phyloP scores from a whole-genome alignment of 2,888 invertebrate genomes.

The Seira ritae region DNA sequence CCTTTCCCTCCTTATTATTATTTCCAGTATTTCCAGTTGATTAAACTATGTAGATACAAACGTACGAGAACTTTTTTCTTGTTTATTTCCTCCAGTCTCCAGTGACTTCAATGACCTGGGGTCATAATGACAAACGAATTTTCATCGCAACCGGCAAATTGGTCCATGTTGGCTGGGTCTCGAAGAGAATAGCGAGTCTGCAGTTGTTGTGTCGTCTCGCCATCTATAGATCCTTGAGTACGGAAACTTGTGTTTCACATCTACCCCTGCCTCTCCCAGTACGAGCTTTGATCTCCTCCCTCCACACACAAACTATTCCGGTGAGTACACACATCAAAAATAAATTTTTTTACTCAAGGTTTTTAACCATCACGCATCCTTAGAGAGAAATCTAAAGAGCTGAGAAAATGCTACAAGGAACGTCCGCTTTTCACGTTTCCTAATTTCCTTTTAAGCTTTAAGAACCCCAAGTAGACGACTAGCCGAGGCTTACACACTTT shows the following conservation, averaged over 20 bases:
- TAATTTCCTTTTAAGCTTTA: conserved; percentile 11
- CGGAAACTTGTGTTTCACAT: conserved; percentile 84
- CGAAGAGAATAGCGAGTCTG: conserved; percentile 91
- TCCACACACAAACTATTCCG: conserved; percentile 95
- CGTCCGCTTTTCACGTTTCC: not conserved
- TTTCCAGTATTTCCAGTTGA: conserved; percentile 10
- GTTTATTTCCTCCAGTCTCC: conserved; percentile 80
- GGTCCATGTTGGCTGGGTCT: conserved; percentile 95
- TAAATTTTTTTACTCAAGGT: not conserved
- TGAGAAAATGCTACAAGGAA: not conserved
- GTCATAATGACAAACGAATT: conserved; percentile 96
- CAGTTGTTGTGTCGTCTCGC: conserved; percentile 90
- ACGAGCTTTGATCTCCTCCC: conserved; percentile 88
- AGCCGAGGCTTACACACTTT: conserved; percentile 1
- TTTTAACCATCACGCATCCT: conserved; percentile 12
- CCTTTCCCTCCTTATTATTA: not conserved
- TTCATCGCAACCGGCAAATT: conserved; percentile 93
- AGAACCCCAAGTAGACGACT: not conserved
- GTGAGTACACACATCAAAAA: conserved; percentile 77
- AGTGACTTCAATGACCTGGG: conserved; percentile 97
- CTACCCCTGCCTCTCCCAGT: conserved; percentile 93
- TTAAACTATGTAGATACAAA: not conserved
- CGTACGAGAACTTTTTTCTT: conserved; percentile 38
- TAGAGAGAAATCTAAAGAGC: not conserved
- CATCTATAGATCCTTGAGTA: conserved; percentile 83